Evolutionary conservation across 2,113 vertebrate genomes (phyloP).

Genomic region (Erythrocercus mccallii): DNA sequence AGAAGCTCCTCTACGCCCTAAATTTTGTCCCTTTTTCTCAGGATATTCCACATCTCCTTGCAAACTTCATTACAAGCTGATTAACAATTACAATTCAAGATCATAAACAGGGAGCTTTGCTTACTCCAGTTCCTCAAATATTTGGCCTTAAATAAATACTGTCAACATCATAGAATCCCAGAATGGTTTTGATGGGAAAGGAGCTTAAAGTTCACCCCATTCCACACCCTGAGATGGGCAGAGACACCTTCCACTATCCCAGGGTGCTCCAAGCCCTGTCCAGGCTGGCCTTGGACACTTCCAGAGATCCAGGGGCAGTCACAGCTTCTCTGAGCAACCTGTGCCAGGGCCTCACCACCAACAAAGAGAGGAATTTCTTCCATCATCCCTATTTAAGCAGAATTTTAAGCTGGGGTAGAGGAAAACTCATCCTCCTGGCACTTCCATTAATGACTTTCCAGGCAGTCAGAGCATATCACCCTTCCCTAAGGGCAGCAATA

Average conservation of each 20-base stretch:
- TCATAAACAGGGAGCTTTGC: neutral
- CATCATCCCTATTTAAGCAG: neutral
- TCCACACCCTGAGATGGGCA: accelerated
- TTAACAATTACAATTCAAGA: neutral
- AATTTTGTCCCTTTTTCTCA: neutral
- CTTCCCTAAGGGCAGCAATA: neutral
- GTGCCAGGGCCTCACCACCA: neutral
- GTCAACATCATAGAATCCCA: neutral
- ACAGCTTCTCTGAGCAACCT: neutral
- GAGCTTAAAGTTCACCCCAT: neutral
- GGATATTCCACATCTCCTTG: neutral
- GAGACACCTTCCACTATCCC: neutral
- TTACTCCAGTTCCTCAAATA: neutral
- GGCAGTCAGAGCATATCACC: neutral
- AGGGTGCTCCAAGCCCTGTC: accelerated
- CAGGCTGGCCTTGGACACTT: neutral
- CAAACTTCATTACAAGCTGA: neutral
- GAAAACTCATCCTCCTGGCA: neutral
- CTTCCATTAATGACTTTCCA: neutral
- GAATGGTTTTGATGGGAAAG: neutral
- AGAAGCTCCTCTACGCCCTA: neutral
- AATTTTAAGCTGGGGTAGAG: neutral
- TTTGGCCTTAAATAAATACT: neutral
- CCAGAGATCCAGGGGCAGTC: neutral
- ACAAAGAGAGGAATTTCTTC: neutral